Base-by-base conservation (phyloP, 2,888 invertebrate species). In the Hirtodrosophila cameraria region DNA sequence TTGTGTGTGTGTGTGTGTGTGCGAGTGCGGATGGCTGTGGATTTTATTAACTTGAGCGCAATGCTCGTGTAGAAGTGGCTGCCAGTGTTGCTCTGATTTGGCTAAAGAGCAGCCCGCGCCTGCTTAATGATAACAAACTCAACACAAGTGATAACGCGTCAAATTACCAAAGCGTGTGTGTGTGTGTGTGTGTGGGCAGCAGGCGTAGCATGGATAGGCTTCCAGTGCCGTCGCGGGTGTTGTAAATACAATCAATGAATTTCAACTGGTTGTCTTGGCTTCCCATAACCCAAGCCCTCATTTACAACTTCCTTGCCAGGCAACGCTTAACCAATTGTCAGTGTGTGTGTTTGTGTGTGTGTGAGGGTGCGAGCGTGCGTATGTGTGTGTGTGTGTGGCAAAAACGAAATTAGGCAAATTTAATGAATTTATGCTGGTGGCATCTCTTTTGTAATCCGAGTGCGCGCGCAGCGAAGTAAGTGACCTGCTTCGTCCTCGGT, bases 391-490 rank as follows among this genome's bases (percentile, higher is more conserved):
- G 48, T 58, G 66, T 61, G 49, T 61, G 60, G 49, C 62, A 52
- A 58, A 69, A 79, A 72, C 80, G 74, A 87, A 86, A 84, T 87
- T 87, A 87, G 78, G 77, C 75, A 86, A 81, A 87, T 87, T 87
- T 84, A 84, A 84, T 84, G 88, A 84, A 86, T 87, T 84, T 87
- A 79, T 86, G 83, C 87, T 84, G 87, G 84, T 83, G 87, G 83
- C 81, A 75, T 86, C 68, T 70, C 82, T 52, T 82, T 82, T 82
- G 87, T 82, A 87, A 85, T 82, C 69, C 49, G 87, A 80, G 85
- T 67, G 78, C 67, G 84, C 80, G 86, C 80, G 58, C 60, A 86
- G 46, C 80, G 42, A 50, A 58, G 84, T 65, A 81, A 81, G 85
- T 81, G 87, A 81, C 81, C 87, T 80, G 81, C 85, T 86, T 70